These are phyloP conservation scores for Phyllostomus hastatus DNA, from an alignment of 2,113 vertebrate genomes.

Conservation along the genomic window DNA sequence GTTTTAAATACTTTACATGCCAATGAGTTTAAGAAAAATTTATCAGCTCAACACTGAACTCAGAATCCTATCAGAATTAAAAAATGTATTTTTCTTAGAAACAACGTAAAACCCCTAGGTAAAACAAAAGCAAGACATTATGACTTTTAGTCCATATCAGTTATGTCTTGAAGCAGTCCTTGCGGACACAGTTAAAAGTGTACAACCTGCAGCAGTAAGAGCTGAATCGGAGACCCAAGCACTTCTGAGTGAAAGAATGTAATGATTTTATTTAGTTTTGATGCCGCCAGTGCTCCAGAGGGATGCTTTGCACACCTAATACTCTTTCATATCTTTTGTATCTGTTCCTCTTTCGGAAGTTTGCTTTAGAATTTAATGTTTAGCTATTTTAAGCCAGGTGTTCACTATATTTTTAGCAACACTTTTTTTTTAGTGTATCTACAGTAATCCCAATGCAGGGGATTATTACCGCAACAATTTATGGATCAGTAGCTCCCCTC, in stretches of 20 bases:
- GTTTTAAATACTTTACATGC: background rate
- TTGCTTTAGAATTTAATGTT: constrained; percentile 4
- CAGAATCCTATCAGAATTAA: background rate
- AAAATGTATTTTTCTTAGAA: background rate
- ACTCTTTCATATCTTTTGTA: background rate
- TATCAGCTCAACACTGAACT: background rate
- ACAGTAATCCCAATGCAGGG: background rate
- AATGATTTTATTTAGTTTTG: background rate
- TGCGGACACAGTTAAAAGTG: background rate
- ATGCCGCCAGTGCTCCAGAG: background rate
- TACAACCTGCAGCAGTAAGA: background rate
- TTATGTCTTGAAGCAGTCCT: background rate
- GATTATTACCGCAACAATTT: background rate
- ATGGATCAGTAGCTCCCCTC: background rate
- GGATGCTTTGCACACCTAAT: background rate
- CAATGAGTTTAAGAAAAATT: background rate
- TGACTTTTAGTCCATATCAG: background rate
- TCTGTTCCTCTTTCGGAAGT: background rate
- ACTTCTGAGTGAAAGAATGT: background rate
- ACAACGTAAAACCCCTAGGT: background rate
- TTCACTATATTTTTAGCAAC: background rate
- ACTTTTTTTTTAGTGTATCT: background rate
- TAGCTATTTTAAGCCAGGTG: background rate
- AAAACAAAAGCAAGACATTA: background rate
- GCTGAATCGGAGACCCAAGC: too few relatives aligned